Percentiles rank a stretch among this genome's conserved stretches.
Evolutionary conservation across 2,797 vertebrate genomes (phyloP).

Genomic region (Sebastes jordani): DNA sequence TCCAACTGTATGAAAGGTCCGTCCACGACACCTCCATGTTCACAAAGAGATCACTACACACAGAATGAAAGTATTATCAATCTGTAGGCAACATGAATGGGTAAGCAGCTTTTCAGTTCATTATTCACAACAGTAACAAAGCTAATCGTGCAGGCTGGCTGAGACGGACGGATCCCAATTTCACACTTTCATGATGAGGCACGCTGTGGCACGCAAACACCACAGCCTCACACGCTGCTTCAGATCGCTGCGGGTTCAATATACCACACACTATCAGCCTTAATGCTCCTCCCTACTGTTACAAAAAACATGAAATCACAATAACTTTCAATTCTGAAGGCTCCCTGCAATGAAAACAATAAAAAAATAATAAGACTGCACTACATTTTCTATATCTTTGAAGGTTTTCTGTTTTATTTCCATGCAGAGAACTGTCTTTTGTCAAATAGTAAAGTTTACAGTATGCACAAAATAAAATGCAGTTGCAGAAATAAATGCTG

Average conservation of each 20-base stretch:
- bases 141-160: constrained; percentile 15
- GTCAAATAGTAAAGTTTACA: not conserved
- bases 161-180: constrained; percentile 43
- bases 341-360: not conserved
- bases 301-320: not conserved
- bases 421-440: not conserved
- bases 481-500: not conserved
- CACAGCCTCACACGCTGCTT: not conserved
- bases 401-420: not conserved
- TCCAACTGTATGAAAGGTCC: too few relatives aligned
- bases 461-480: not conserved
- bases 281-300: constrained; percentile 5
- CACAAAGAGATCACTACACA: not conserved
- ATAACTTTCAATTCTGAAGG: not conserved
- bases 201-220: constrained; percentile 22
- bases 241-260: constrained; percentile 1
- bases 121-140: not conserved
- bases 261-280: constrained; percentile 10
- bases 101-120: constrained; percentile 1
- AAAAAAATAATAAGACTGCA: not conserved
- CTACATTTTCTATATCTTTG: not conserved
- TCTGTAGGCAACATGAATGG: not conserved
- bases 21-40: not conserved
- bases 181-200: constrained; percentile 46
- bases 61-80: not conserved